Percentiles rank a stretch among this genome's conserved stretches.
Evolutionary conservation across 2,888 invertebrate genomes (phyloP).

Genomic region (Hypercompe scribonia): DNA sequence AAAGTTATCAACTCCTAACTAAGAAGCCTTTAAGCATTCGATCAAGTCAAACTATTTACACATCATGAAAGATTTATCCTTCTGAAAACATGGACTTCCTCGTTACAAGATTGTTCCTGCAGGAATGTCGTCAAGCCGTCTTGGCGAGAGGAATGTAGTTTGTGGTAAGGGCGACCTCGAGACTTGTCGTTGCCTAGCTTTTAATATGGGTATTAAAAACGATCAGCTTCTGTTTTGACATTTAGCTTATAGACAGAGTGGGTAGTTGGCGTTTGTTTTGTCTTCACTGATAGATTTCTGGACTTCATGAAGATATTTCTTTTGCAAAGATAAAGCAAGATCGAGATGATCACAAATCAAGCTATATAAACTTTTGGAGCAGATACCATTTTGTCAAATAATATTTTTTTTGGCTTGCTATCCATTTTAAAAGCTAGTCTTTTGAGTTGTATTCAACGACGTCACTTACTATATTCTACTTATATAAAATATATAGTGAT

Average conservation of each 20-base stretch:
- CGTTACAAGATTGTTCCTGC: neutral
- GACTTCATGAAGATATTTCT: no score
- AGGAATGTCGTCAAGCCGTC: slow-evolving; percentile 1
- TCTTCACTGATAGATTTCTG: no score
- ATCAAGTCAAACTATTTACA: neutral
- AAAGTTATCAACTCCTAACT: no score
- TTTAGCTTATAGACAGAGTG: neutral
- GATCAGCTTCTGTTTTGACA: neutral
- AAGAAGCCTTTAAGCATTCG: neutral
- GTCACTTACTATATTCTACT: no score
- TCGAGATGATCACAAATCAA: no score
- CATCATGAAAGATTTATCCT: neutral
- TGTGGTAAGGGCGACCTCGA: neutral
- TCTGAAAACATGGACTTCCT: neutral
- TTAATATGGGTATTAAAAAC: slow-evolving; percentile 53
- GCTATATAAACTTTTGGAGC: no score
- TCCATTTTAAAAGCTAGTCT: no score
- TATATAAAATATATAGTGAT: no score
- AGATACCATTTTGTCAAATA: no score
- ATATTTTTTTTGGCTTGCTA: no score
- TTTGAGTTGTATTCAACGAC: no score
- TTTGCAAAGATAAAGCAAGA: no score
- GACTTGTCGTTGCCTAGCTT: neutral
- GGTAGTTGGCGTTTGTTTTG: neutral
- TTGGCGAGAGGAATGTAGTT: neutral